These are phyloP conservation scores for Lithobates sylvaticus DNA, from an alignment of 2,797 vertebrate genomes.

Conservation along the genomic window DNA sequence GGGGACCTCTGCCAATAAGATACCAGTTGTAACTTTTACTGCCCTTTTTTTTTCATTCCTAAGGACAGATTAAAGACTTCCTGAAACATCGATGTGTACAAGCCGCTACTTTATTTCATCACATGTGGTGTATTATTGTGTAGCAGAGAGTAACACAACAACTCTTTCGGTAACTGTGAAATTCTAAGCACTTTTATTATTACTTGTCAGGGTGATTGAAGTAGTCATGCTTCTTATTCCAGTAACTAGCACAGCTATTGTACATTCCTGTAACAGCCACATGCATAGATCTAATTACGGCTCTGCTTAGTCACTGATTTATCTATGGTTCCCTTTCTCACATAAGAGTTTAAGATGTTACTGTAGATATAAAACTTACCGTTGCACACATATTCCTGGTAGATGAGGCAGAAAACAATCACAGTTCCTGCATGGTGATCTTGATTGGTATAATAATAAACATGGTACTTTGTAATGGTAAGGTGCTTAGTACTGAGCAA, in stretches of 20 bases:
- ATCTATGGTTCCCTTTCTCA: neutral
- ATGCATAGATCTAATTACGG: neutral
- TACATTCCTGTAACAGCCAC: neutral
- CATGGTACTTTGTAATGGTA: slow-evolving; percentile 14
- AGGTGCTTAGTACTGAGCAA: neutral
- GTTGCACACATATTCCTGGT: neutral
- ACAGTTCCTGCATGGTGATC: slow-evolving; percentile 13
- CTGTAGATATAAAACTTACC: neutral
- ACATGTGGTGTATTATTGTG: too few relatives aligned
- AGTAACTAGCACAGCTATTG: neutral
- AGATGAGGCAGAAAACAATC: slow-evolving; percentile 25
- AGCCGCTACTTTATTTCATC: too few relatives aligned
- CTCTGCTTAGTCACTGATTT: slow-evolving; percentile 4
- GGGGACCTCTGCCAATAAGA: too few relatives aligned
- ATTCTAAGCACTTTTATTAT: neutral
- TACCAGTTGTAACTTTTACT: too few relatives aligned
- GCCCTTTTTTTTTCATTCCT: too few relatives aligned
- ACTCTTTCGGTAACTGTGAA: too few relatives aligned
- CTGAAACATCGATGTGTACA: too few relatives aligned
- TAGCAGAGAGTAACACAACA: too few relatives aligned
- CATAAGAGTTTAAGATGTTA: slow-evolving; percentile 4
- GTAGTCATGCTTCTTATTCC: neutral
- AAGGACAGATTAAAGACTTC: too few relatives aligned
- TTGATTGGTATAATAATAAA: slow-evolving; percentile 38
- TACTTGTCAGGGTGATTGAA: neutral